Evolutionary conservation across 2,113 vertebrate genomes (phyloP), one percentile per base, ranked within the genome.

Genomic region (Gallinago paraguaiae): DNA sequence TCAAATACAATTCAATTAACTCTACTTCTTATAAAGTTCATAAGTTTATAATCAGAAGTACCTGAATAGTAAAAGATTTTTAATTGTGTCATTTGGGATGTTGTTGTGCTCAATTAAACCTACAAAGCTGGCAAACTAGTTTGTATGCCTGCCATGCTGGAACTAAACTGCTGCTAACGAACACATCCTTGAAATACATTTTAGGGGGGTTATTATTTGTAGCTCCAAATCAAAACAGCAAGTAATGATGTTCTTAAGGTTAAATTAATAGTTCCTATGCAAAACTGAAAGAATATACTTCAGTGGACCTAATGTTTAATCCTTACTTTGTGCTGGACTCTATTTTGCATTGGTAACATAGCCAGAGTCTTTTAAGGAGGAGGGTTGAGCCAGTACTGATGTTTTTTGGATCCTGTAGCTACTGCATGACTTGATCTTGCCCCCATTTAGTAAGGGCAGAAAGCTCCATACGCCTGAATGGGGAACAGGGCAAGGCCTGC

Each of bases 1-100:
- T 90, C 60, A 91, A 87, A 95, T 48, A 75, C 37, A 91, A 86
- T 89, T 87, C 64, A 79, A 30, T 68, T 82, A 93, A 75, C 33
- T 89, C 57, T 56, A 16, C 33, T 78, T 79, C 60, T 60, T 68
- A 75, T n/a, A 82, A 87, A 67, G n/a, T 41, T 78, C 39, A 75
- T 33, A 48, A 45, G 17, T 37, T 71, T 82, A 84, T 90, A 71
- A 82, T 82, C 43, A 85, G 87, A 87, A 76, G 39, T 33, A 82
- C 27, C 61, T 82, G 39, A 82, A 63, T 16, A 78, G 25, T 13
- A 67, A 37, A 72, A 56, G 13, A 19, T 71, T 77, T 67, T 53
- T n/a, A 86, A 75, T 45, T 63, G 51, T 75, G 54, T 85, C 19
- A 79, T 82, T 93, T 75, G 25, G 35, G 35, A 79, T 53, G 33